A percentile compares a stretch with the other conserved stretches of the same genome.
These are phyloP conservation scores for Oopsacas minuta DNA, from an alignment of 37 sponge, comb jelly and placozoan species.

Conservation along the genomic window DNA sequence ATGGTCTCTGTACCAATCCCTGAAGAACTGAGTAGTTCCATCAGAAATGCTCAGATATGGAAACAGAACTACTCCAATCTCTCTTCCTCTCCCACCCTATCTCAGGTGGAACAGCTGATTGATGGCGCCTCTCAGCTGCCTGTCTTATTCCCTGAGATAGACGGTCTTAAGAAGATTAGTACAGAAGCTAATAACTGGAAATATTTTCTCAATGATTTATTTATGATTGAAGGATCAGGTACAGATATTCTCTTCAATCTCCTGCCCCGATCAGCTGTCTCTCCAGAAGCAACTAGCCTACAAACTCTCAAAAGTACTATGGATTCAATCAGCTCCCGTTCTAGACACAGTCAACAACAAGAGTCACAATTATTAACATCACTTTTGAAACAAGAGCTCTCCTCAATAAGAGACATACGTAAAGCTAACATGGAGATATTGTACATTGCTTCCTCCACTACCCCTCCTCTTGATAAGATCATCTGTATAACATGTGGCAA, in stretches of 20 bases:
- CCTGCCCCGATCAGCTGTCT: not conserved
- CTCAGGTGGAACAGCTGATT: not conserved
- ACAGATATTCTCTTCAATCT: not conserved
- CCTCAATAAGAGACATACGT: not conserved
- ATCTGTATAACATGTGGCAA: not conserved
- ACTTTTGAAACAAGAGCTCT: not conserved
- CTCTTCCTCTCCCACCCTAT: not conserved
- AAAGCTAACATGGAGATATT: not conserved
- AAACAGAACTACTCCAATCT: not conserved
- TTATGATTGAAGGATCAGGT: not conserved
- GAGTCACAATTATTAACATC: not conserved
- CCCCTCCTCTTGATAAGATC: not conserved
- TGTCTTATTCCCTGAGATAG: not conserved
- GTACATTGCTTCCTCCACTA: not conserved
- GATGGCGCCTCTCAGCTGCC: not conserved
- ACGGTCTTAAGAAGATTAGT: not conserved
- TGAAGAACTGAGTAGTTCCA: not conserved
- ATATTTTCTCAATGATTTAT: not conserved
- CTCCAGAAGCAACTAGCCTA: not conserved
- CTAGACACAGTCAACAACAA: not conserved
- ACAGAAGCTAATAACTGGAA: not conserved
- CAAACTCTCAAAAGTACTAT: not conserved
- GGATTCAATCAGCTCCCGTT: not conserved
- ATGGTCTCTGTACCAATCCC: not conserved
- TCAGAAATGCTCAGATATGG: not conserved